Evolutionary conservation across 2,888 invertebrate genomes (phyloP).

Genomic region (Therioaphis trifolii): DNA sequence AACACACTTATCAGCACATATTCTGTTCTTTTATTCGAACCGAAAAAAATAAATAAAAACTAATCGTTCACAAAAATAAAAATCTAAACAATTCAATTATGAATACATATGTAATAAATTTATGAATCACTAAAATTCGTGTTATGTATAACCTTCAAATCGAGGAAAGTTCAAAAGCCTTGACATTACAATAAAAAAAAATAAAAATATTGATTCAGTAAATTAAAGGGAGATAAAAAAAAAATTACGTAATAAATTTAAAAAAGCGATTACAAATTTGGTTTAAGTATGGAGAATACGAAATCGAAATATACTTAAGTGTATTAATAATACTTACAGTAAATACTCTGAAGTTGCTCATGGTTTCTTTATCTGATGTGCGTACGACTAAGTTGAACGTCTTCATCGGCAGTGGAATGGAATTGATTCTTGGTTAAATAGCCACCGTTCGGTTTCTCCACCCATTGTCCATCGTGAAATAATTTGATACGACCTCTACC

Average conservation of each 20-base stretch:
- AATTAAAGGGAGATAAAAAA: background rate
- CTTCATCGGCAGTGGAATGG: slow-evolving; percentile 50
- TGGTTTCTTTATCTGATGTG: slow-evolving; percentile 3
- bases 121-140: slow-evolving; percentile 6
- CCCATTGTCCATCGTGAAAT: slow-evolving; percentile 44
- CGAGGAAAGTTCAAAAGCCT: slow-evolving; percentile 45
- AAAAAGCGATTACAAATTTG: background rate
- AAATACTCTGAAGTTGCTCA: slow-evolving; percentile 44
- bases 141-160: slow-evolving; percentile 15
- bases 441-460: slow-evolving; percentile 52
- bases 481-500: slow-evolving; percentile 58
- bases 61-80: background rate
- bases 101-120: background rate
- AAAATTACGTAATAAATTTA: background rate
- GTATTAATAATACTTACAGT: slow-evolving; percentile 32
- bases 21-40: too few species aligned
- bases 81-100: background rate
- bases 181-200: background rate
- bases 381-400: slow-evolving; percentile 57
- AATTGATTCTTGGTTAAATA: slow-evolving; percentile 56
- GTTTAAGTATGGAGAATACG: background rate
- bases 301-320: background rate
- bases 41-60: too few species aligned
- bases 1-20: too few species aligned
- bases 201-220: slow-evolving; percentile 1